Evolutionary conservation across 2,888 invertebrate genomes (phyloP).

Genomic region (Eulithis testata): DNA sequence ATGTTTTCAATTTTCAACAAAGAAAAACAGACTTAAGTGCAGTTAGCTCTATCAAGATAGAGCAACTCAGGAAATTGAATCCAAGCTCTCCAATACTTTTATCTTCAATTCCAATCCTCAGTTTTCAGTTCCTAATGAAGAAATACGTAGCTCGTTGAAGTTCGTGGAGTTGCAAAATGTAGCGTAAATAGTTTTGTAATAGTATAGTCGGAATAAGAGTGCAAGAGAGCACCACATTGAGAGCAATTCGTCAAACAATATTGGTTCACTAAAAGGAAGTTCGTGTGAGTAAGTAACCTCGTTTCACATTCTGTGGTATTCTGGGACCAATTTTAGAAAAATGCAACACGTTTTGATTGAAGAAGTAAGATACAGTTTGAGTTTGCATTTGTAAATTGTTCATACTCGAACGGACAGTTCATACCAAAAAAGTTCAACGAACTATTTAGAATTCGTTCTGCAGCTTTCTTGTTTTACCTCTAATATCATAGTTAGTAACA

Average conservation of each 20-base stretch:
- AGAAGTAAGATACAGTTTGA: too few relatives aligned
- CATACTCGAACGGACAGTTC: not conserved
- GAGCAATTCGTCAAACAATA: too few relatives aligned
- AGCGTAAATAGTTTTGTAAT: conserved; percentile 9
- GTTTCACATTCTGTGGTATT: too few relatives aligned
- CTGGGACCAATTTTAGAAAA: too few relatives aligned
- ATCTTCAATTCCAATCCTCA: conserved; percentile 30
- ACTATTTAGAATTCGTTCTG: not conserved
- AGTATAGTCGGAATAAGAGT: conserved; percentile 2
- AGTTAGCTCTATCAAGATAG: conserved; percentile 14
- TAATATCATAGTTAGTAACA: conserved; percentile 5
- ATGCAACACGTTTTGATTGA: too few relatives aligned
- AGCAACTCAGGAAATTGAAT: conserved; percentile 34
- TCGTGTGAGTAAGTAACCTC: too few relatives aligned
- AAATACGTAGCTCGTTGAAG: conserved; percentile 45
- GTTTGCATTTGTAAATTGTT: not conserved
- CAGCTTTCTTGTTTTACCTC: conserved; percentile 2
- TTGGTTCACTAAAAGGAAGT: too few relatives aligned
- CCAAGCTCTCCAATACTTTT: conserved; percentile 32
- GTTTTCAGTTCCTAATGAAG: conserved; percentile 45
- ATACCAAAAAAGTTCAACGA: not conserved
- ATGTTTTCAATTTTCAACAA: not conserved
- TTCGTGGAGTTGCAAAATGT: conserved; percentile 21
- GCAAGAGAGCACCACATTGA: not conserved
- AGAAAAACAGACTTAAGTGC: conserved; percentile 3